Percentiles rank a stretch among this genome's conserved stretches.
Conservation (phyloP, 2,113 vertebrate genomes). For the Cryptomyrus ogoouensis region DNA sequence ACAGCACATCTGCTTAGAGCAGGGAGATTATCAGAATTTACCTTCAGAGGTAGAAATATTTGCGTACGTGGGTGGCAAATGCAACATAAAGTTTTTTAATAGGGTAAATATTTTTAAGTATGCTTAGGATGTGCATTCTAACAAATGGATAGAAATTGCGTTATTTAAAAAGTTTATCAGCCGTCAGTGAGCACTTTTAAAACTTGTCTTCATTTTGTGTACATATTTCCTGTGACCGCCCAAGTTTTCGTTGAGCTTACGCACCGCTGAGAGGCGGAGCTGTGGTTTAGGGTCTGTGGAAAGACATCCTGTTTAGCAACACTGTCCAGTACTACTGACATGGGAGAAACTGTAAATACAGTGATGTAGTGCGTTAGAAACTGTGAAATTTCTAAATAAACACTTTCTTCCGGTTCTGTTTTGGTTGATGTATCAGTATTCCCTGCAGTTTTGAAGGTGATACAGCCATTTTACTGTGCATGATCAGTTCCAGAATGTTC, state of each 20-base stretch:
- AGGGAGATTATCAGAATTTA: neutral
- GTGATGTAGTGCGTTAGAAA: conserved; percentile 98
- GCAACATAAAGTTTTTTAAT: conserved; percentile 11
- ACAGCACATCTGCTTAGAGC: neutral
- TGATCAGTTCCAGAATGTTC: neutral
- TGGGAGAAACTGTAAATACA: conserved; percentile 77
- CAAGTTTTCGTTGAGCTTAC: conserved; percentile 22
- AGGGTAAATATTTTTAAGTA: neutral
- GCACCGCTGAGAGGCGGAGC: neutral
- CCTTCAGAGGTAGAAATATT: neutral
- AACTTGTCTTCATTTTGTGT: conserved; percentile 69
- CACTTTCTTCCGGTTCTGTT: conserved; percentile 31
- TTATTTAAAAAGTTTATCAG: conserved; percentile 57
- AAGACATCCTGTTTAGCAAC: conserved; percentile 26
- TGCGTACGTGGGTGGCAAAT: conserved; percentile 2
- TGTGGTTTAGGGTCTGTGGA: neutral
- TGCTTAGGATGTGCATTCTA: conserved; percentile 39
- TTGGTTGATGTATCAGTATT: neutral
- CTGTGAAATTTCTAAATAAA: conserved; percentile 99
- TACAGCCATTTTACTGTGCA: neutral
- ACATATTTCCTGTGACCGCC: neutral
- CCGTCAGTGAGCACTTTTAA: conserved; percentile 84
- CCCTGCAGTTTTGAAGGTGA: neutral
- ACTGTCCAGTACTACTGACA: conserved; percentile 65
- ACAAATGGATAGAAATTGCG: conserved; percentile 40